phyloP scores from a whole-genome alignment of 2,797 vertebrate species.

The Eupleurogrammus muticus region DNA sequence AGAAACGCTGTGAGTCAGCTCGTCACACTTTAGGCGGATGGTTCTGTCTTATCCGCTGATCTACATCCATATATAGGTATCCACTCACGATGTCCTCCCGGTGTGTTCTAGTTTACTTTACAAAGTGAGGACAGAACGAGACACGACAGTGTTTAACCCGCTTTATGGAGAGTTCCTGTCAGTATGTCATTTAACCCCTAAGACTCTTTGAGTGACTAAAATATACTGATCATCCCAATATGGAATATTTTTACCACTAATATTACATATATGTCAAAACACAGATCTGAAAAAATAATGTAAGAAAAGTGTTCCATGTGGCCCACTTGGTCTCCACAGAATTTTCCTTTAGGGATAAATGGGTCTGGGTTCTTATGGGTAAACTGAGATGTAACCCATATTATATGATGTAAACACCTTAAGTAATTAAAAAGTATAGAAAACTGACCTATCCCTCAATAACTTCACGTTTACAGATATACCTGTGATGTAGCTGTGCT shows the following conservation, averaged over 20 bases:
- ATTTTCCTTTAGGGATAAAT: too few relatives aligned
- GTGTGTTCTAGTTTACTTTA: neutral
- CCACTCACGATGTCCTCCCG: slow-evolving; percentile 5
- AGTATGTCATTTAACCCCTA: slow-evolving; percentile 16
- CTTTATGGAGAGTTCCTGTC: neutral
- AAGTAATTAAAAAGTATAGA: slow-evolving; percentile 10
- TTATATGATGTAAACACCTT: slow-evolving; percentile 15
- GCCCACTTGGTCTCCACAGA: too few relatives aligned
- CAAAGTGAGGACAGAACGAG: slow-evolving; percentile 5
- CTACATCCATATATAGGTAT: slow-evolving; percentile 31
- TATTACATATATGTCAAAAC: too few relatives aligned
- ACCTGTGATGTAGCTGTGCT: too few relatives aligned
- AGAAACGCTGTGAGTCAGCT: slow-evolving; percentile 53
- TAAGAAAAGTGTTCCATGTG: too few relatives aligned
- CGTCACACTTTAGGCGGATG: slow-evolving; percentile 30
- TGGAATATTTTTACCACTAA: too few relatives aligned
- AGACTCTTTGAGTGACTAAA: too few relatives aligned
- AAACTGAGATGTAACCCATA: slow-evolving; percentile 6
- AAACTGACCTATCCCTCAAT: slow-evolving; percentile 10
- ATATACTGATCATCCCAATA: too few relatives aligned
- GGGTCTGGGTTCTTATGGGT: too few relatives aligned
- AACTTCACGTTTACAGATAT: slow-evolving; percentile 1
- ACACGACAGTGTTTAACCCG: neutral
- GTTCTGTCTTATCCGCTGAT: slow-evolving; percentile 37
- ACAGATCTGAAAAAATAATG: too few relatives aligned